Conservation (phyloP, 2,888 invertebrate genomes). For the Ctenicera cuprea region DNA sequence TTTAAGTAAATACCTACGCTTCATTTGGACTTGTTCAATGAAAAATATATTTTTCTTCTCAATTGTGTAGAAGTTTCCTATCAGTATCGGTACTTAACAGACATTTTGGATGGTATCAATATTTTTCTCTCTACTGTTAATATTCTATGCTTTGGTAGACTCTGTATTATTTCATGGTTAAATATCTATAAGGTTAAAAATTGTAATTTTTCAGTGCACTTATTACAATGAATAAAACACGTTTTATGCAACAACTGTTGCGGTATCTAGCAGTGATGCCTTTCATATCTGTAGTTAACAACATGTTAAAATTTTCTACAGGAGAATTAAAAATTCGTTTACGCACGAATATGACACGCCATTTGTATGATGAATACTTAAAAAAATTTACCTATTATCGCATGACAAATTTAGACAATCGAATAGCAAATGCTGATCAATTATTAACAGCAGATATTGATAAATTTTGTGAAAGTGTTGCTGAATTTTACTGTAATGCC, state of each 20-base stretch:
- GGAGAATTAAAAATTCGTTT: constrained; percentile 94
- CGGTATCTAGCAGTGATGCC: constrained; percentile 92
- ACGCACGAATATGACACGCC: constrained; percentile 89
- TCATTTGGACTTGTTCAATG: no score
- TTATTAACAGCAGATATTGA: constrained; percentile 97
- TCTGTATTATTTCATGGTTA: no score
- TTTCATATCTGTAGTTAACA: constrained; percentile 93
- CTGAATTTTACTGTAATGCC: constrained; percentile 96
- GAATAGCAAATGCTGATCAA: constrained; percentile 97
- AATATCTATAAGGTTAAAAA: no score
- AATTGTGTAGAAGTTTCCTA: no score
- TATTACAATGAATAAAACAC: constrained; percentile 87
- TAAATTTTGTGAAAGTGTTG: constrained; percentile 96
- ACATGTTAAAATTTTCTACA: constrained; percentile 94
- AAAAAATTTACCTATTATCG: constrained; percentile 98
- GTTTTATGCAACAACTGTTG: constrained; percentile 85
- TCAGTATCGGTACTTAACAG: no score
- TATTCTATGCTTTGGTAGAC: no score
- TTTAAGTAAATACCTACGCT: no score
- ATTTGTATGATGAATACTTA: constrained; percentile 93
- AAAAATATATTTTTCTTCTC: no score
- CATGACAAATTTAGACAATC: constrained; percentile 95
- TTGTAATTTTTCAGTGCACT: constrained; percentile 87
- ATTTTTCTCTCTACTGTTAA: no score
- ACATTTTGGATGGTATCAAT: no score